A percentile compares a stretch with the other conserved stretches of the same genome.
These are phyloP conservation scores for Euplagia quadripunctaria DNA, from an alignment of 2,888 invertebrate genomes.

Conservation along the genomic window DNA sequence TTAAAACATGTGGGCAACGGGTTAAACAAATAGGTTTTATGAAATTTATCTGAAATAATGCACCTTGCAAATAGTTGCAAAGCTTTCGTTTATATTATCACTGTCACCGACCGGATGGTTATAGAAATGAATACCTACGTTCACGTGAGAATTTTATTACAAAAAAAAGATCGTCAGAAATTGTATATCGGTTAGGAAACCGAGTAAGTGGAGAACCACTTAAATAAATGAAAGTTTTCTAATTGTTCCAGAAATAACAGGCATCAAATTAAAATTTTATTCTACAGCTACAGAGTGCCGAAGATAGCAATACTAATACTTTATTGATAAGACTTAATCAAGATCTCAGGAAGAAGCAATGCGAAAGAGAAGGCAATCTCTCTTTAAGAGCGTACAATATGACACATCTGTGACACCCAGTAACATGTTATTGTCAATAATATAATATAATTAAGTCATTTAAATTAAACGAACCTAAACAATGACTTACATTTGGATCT, in stretches of 20 bases:
- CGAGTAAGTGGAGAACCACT: background rate
- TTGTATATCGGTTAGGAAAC: too few species aligned
- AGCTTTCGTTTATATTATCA: too few species aligned
- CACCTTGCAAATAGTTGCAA: too few species aligned
- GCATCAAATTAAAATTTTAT: background rate
- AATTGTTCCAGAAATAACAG: background rate
- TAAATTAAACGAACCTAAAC: background rate
- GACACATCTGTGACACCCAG: too few species aligned
- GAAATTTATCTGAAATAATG: too few species aligned
- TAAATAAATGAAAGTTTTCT: background rate
- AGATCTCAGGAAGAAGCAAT: too few species aligned
- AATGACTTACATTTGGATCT: background rate
- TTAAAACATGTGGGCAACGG: too few species aligned
- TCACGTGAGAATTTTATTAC: background rate
- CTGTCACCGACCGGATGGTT: too few species aligned
- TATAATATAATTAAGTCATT: background rate
- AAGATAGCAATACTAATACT: background rate
- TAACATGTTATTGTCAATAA: background rate
- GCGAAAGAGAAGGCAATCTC: too few species aligned
- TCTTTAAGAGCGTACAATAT: too few species aligned
- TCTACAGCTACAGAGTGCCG: background rate
- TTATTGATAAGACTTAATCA: too few species aligned
- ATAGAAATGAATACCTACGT: too few species aligned
- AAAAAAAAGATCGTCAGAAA: background rate
- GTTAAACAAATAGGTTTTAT: background rate